These are phyloP conservation scores for Stegostoma tigrinum DNA, from an alignment of 2,113 vertebrate genomes.

Conservation along the genomic window DNA sequence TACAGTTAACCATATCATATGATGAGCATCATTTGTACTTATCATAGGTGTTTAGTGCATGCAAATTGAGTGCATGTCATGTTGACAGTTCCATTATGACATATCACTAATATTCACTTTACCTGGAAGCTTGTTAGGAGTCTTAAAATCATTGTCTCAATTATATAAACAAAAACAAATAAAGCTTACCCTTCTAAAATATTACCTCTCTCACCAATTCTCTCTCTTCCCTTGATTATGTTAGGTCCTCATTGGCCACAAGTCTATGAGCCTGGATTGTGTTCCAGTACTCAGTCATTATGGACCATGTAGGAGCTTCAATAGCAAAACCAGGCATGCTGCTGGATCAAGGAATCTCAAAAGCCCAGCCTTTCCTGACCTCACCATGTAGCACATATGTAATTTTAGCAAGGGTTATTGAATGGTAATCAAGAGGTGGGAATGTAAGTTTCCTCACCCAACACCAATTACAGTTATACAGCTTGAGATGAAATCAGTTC, in stretches of 20 bases:
- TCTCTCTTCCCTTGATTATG: background rate
- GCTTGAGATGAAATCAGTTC: background rate
- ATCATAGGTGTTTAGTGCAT: background rate
- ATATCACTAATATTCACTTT: background rate
- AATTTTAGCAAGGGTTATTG: background rate
- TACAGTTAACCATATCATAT: constrained; percentile 44
- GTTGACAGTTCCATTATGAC: background rate
- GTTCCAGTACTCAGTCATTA: background rate
- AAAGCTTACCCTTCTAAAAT: background rate
- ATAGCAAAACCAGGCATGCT: background rate
- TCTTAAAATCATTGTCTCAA: background rate
- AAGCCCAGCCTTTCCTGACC: background rate
- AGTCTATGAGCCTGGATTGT: background rate
- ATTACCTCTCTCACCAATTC: background rate
- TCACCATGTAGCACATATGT: background rate
- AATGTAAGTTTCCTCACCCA: background rate
- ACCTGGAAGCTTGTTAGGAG: background rate
- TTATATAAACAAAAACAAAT: background rate
- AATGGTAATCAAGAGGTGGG: background rate
- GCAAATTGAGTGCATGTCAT: background rate
- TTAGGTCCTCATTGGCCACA: background rate
- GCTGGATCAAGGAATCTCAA: background rate
- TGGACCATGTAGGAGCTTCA: background rate
- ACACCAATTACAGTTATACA: background rate
- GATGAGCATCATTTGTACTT: background rate